Base-by-base conservation (phyloP, 2,113 vertebrate genomes). In the Tragelaphus scriptus region DNA sequence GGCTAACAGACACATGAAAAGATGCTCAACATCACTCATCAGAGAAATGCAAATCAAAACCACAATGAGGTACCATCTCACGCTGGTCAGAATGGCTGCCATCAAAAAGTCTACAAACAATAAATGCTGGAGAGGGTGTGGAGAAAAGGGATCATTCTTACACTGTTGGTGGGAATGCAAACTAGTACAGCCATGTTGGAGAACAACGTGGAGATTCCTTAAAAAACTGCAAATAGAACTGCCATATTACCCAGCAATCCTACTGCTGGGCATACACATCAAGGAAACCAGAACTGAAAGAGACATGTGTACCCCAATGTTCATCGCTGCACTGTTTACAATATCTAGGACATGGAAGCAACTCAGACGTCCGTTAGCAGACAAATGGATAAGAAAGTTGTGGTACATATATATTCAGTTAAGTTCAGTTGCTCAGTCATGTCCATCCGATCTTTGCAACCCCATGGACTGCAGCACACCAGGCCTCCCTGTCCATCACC, bases 61-160 rank as follows among this genome's bases (percentile, higher is more conserved):
- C 65, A 71, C n/a, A 71, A 36, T 71, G n/a, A 71, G 65, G 65
- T 36, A 36, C n/a, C n/a, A 71, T 71, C 65, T 71, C 65, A 71
- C 0, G 0, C 65, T 71, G 65, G 17, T 21, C n/a, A 36, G 65
- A 36, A 71, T 1, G 9, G 17, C n/a, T 71, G n/a, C n/a, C n/a
- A 36, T 71, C n/a, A 71, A 71, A 71, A 71, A 36, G n/a, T 36
- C 65, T 23, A 71, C 8, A 36, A 36, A 71, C 9, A 71, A 36
- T 36, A 36, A 36, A 21, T 71, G n/a, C 65, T 71, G 65, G 19
- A 71, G 2, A 71, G 17, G n/a, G 9, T 71, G n/a, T 71, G n/a
- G 65, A 71, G n/a, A 71, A 71, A 23, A 71, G 65, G 65, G 65
- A 71, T 36, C n/a, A 19, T 21, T 36, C 68, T 71, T 71, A 71